phyloP scores from a whole-genome alignment of 2,888 invertebrate genomes.

The Stenurella melanura region DNA sequence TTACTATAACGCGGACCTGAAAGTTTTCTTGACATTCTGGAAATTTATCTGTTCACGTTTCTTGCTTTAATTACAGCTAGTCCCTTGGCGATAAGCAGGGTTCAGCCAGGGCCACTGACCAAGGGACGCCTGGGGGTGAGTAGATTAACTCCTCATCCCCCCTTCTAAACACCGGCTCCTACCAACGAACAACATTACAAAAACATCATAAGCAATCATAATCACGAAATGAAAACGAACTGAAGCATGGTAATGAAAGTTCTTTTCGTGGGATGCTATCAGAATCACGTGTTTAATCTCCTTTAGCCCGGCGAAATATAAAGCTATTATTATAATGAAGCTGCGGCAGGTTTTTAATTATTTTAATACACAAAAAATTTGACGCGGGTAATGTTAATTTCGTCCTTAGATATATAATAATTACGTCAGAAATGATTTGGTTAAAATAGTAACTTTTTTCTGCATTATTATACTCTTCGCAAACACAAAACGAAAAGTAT shows the following conservation, averaged over 20 bases:
- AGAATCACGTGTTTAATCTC: slow-evolving; percentile 21
- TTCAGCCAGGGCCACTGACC: slow-evolving; percentile 1
- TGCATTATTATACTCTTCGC: too few relatives aligned
- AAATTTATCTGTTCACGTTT: slow-evolving; percentile 26
- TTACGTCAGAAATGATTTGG: background rate
- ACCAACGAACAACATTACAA: background rate
- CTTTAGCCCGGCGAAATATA: slow-evolving; percentile 1
- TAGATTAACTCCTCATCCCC: slow-evolving; percentile 19
- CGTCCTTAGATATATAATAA: background rate
- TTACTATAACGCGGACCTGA: background rate
- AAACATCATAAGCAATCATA: slow-evolving; percentile 20
- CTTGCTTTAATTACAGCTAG: slow-evolving; percentile 31
- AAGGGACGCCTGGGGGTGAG: slow-evolving; percentile 1
- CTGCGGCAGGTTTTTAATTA: slow-evolving; percentile 18
- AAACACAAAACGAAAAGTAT: too few relatives aligned
- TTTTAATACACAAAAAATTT: slow-evolving; percentile 13
- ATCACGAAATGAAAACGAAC: slow-evolving; percentile 18
- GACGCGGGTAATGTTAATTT: slow-evolving; percentile 16
- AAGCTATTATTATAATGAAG: background rate
- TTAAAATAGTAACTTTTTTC: too few relatives aligned
- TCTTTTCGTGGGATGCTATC: background rate
- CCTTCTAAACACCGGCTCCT: slow-evolving; percentile 5
- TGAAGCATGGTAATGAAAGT: slow-evolving; percentile 5
- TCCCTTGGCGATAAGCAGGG: slow-evolving; percentile 27
- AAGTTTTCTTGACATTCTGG: slow-evolving; percentile 20